phyloP scores from a whole-genome alignment of 1,140 invertebrate genomes.

The Eulimnadia texana region DNA sequence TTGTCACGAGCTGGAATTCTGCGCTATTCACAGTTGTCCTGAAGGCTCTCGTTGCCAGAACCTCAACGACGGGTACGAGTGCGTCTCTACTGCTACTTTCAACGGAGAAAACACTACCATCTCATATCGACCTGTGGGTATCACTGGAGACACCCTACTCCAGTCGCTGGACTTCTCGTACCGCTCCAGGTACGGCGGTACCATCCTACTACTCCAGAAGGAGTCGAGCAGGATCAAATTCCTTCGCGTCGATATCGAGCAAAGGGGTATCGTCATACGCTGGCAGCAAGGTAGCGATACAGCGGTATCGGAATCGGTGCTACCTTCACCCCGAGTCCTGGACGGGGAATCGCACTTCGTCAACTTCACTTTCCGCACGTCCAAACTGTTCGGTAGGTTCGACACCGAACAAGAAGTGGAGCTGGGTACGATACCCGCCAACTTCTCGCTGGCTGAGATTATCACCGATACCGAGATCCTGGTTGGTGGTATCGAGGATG shows the following conservation, averaged over 20 bases:
- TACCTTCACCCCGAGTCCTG: background rate
- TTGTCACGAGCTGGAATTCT: conserved; percentile 85
- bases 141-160: conserved; percentile 10
- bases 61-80: conserved; percentile 80
- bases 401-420: conserved; percentile 11
- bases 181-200: conserved; percentile 16
- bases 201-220: conserved; percentile 16
- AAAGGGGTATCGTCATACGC: conserved; percentile 8
- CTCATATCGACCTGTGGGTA: conserved; percentile 19
- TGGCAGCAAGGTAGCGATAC: background rate
- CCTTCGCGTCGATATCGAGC: conserved; percentile 4
- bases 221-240: conserved; percentile 14
- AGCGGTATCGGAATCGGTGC: background rate
- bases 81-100: conserved; percentile 74
- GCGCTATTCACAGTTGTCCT: conserved; percentile 66
- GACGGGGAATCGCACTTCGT: conserved; percentile 7
- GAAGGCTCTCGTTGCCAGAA: conserved; percentile 64
- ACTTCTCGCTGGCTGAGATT: conserved; percentile 14
- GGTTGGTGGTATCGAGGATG: conserved; percentile 6
- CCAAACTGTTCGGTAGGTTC: background rate
- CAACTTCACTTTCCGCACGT: background rate
- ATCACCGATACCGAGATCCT: conserved; percentile 10
- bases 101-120: conserved; percentile 39
- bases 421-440: background rate
- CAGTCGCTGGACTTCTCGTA: conserved; percentile 15